Conservation (phyloP, 2,888 invertebrate genomes). For the Lysandra coridon region DNA sequence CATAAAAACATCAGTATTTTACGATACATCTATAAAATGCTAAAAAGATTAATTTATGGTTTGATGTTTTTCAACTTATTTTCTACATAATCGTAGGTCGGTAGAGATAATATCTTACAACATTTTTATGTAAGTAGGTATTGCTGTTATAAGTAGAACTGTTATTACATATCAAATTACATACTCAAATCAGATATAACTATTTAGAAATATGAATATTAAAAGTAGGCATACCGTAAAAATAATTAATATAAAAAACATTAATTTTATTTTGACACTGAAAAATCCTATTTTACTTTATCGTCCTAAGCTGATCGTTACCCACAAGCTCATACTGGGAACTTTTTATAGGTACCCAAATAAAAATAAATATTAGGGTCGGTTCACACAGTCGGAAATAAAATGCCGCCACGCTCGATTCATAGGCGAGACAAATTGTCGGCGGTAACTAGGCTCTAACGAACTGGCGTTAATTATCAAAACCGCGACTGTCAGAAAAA, state of each 20-base stretch:
- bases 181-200: neutral
- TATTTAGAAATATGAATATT: no score
- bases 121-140: neutral
- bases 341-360: neutral
- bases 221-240: neutral
- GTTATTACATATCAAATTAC: neutral
- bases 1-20: neutral
- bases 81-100: neutral
- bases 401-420: neutral
- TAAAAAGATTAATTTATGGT: neutral
- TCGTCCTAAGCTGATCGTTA: no score
- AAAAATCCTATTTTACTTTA: neutral
- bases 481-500: slow-evolving; percentile 65
- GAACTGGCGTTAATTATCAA: slow-evolving; percentile 49
- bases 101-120: neutral
- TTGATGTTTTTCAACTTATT: neutral
- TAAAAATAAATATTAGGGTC: neutral
- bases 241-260: neutral
- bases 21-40: neutral
- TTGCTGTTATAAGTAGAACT: neutral
- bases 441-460: slow-evolving; percentile 50
- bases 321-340: neutral
- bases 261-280: neutral
- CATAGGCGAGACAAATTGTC: slow-evolving; percentile 52
- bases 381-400: neutral